Conservation (phyloP, 1,140 invertebrate species). For the Euwallacea fornicatus region DNA sequence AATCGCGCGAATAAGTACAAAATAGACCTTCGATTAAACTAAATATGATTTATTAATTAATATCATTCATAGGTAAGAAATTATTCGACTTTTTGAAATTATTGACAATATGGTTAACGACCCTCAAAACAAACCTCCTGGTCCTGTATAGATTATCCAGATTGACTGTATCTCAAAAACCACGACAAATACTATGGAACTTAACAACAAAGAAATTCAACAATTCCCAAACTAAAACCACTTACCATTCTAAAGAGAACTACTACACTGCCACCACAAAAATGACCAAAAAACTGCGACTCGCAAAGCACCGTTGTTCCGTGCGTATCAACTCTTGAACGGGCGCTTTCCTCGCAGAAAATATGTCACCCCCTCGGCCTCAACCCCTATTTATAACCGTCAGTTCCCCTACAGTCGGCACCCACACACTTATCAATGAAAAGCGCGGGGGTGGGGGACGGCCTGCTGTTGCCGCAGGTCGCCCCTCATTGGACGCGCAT, state of each 20-base stretch:
- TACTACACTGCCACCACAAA: neutral
- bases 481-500: slow-evolving; percentile 44
- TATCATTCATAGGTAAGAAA: too few species aligned
- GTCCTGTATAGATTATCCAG: too few species aligned
- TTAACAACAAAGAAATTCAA: neutral
- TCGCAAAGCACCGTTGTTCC: neutral
- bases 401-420: slow-evolving; percentile 51
- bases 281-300: neutral
- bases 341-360: slow-evolving; percentile 27
- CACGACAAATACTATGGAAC: too few species aligned
- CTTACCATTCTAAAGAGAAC: neutral
- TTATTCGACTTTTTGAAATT: too few species aligned
- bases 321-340: slow-evolving; percentile 2
- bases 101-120: too few species aligned
- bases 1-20: too few species aligned
- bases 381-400: slow-evolving; percentile 59
- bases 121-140: too few species aligned
- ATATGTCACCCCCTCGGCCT: slow-evolving; percentile 39
- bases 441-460: slow-evolving; percentile 42
- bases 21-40: too few species aligned
- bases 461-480: slow-evolving; percentile 39
- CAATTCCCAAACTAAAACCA: neutral
- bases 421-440: slow-evolving; percentile 67
- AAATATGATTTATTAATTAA: too few species aligned
- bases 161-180: too few species aligned